Conservation (phyloP, 2,113 vertebrate genomes). For the Arvicanthis niloticus region DNA sequence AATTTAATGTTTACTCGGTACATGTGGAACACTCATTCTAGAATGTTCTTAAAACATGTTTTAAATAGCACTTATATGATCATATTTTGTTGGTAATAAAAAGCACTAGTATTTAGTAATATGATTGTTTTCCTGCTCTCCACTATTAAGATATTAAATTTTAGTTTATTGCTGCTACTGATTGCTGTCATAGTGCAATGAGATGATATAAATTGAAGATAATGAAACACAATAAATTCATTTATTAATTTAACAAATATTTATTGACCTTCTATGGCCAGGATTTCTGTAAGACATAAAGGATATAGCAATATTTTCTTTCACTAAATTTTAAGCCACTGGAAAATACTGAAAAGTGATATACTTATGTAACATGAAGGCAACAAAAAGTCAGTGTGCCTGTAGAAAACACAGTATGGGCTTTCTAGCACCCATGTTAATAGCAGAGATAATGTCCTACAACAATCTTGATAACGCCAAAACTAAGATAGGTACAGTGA, state of each 20-base stretch:
- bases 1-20: neutral
- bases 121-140: neutral
- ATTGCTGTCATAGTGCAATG: neutral
- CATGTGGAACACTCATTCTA: neutral
- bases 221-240: constrained; percentile 31
- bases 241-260: constrained; percentile 44
- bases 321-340: neutral
- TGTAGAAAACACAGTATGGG: neutral
- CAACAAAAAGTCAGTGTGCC: neutral
- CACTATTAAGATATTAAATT: constrained; percentile 44
- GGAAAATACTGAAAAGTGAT: neutral
- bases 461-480: neutral
- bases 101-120: neutral
- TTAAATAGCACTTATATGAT: neutral
- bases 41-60: neutral
- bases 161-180: neutral
- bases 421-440: neutral
- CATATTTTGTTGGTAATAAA: neutral
- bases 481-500: neutral
- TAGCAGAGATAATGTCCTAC: neutral
- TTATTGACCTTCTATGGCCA: neutral
- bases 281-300: neutral
- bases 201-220: neutral
- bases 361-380: neutral
- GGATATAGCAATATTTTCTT: neutral